Conservation (phyloP, 2,888 invertebrate species). For the Poecilobothrus nobilitatus region DNA sequence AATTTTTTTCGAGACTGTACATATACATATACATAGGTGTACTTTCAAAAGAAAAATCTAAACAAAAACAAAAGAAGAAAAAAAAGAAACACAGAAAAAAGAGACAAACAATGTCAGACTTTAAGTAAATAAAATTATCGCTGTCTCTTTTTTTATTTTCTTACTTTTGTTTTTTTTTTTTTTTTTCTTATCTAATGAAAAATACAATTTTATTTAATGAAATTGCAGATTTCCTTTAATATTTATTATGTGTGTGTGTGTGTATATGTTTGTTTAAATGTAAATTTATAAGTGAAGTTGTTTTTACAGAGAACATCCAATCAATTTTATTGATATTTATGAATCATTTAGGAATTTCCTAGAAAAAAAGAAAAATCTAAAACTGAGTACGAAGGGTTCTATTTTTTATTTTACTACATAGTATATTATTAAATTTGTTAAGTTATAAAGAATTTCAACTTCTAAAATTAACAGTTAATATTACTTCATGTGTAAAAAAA, state of each 20-base stretch:
- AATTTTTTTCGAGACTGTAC: too few species aligned
- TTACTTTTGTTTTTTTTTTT: background rate
- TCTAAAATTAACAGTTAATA: too few species aligned
- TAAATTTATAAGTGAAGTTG: too few species aligned
- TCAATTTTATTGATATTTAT: slow-evolving; percentile 1
- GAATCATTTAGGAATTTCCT: background rate
- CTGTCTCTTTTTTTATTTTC: background rate
- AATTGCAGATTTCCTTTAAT: background rate
- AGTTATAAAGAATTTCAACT: too few species aligned
- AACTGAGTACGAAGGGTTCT: too few species aligned
- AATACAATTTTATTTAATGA: background rate
- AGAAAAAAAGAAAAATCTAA: background rate
- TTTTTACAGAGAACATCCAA: background rate
- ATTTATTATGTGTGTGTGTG: background rate
- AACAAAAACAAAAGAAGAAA: background rate
- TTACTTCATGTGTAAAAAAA: too few species aligned
- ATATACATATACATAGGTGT: too few species aligned
- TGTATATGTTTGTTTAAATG: too few species aligned
- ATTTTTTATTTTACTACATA: too few species aligned
- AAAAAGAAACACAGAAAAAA: background rate
- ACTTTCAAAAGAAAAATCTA: too few species aligned
- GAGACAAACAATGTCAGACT: background rate
- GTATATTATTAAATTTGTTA: too few species aligned
- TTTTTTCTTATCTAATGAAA: background rate
- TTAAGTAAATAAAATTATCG: background rate